These are phyloP conservation scores for Criorhina ranunculi DNA, from an alignment of 2,888 invertebrate species.

Conservation along the genomic window DNA sequence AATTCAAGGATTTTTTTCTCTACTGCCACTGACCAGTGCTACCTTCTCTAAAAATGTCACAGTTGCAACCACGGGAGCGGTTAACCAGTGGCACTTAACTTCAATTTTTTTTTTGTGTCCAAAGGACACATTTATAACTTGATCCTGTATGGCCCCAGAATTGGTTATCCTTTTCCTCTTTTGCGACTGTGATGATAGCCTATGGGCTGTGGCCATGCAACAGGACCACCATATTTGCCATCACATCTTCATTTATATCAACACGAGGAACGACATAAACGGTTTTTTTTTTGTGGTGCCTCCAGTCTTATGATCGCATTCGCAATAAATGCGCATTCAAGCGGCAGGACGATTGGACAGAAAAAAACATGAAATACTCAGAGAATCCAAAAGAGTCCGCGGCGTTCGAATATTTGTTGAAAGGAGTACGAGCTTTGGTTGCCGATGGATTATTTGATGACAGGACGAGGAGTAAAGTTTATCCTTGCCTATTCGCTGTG, in stretches of 20 bases:
- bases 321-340: slow-evolving; percentile 58
- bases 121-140: slow-evolving; percentile 66
- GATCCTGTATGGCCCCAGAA: slow-evolving; percentile 51
- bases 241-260: slow-evolving; percentile 69
- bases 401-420: slow-evolving; percentile 50
- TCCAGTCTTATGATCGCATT: slow-evolving; percentile 58
- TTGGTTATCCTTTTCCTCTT: slow-evolving; percentile 40
- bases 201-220: slow-evolving; percentile 46
- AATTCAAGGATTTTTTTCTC: background rate
- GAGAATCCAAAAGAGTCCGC: slow-evolving; percentile 39
- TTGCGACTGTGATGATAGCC: slow-evolving; percentile 33
- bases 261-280: slow-evolving; percentile 49
- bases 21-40: slow-evolving; percentile 10
- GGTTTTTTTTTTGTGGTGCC: slow-evolving; percentile 28
- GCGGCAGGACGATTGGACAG: slow-evolving; percentile 18
- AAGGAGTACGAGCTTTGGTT: slow-evolving; percentile 40
- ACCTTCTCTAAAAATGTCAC: slow-evolving; percentile 51
- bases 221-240: slow-evolving; percentile 64
- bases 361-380: slow-evolving; percentile 8
- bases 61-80: slow-evolving; percentile 62
- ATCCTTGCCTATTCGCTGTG: slow-evolving; percentile 41
- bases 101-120: slow-evolving; percentile 10
- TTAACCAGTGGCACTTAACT: slow-evolving; percentile 67
- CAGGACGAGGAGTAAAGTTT: slow-evolving; percentile 35
- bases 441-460: slow-evolving; percentile 36